These are phyloP conservation scores for Zootoca vivipara DNA, from an alignment of 2,113 vertebrate genomes.

Conservation along the genomic window DNA sequence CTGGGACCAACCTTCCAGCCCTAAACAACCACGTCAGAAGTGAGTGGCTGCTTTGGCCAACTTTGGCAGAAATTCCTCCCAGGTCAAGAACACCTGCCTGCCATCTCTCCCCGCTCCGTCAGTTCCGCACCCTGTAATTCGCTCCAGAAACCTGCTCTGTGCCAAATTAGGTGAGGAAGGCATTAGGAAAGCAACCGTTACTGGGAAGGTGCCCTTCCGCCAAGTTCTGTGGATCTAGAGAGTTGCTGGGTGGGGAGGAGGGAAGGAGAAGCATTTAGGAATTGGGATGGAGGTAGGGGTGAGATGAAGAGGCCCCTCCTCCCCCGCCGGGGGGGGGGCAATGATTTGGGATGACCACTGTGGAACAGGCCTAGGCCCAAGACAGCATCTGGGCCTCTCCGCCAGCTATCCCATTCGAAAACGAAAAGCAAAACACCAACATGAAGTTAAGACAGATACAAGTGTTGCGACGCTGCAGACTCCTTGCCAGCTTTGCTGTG, in stretches of 20 bases:
- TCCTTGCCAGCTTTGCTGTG: not conserved
- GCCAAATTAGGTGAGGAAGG: constrained; percentile 31
- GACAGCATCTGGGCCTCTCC: not conserved
- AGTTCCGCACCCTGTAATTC: not conserved
- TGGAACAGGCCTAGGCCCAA: constrained; percentile 1
- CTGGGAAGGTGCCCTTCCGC: not conserved
- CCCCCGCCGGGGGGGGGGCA: not conserved
- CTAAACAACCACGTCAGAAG: not conserved
- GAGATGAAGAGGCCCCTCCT: not conserved
- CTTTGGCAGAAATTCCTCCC: not conserved
- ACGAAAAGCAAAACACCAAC: not conserved
- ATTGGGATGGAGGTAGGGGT: too few species aligned
- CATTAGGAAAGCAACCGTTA: not conserved
- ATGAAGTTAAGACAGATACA: not conserved
- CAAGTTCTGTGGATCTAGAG: not conserved
- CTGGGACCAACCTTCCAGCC: not conserved
- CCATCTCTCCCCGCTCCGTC: constrained; percentile 15
- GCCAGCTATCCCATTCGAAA: not conserved
- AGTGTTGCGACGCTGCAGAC: not conserved
- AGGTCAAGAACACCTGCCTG: constrained; percentile 20
- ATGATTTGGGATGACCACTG: constrained; percentile 2
- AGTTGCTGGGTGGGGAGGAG: not conserved
- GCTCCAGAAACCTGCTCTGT: constrained; percentile 21
- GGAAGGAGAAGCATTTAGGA: not conserved
- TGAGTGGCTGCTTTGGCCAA: not conserved